Base-by-base conservation (phyloP, 2,888 invertebrate genomes). In the Byasa hedistus region DNA sequence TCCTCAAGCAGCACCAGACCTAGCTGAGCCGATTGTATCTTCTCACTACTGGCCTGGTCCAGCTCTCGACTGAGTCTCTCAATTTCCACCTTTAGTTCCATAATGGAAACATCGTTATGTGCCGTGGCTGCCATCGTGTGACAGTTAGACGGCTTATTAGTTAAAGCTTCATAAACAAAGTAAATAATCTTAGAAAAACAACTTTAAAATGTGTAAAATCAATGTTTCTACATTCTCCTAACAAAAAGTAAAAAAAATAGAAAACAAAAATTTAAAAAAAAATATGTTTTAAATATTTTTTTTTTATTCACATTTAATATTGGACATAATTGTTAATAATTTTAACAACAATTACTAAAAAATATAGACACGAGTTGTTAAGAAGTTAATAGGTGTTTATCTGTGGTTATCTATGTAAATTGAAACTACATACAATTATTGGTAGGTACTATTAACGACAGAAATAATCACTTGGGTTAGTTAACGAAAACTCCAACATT, bases 21-120 rank as follows among this genome's bases (percentile, higher is more conserved):
- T 87, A 98, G 98, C 90, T 99, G 97, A 64, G 99, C 99, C 68
- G 99, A 98, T 90, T 99, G 98, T 76, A 97, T 95, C 90, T 98
- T 98, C 91, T 98, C 98, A 79, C 96, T 96, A 85, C 96, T 96
- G 54, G 97, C 97, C 87, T 97, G 96, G 88, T 98, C 98, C 75
- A 98, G 93, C 92, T 98, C 98, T 72, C 97, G 94, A 71, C 95
- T 94, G 73, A 98, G 93, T 80, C 98, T 94, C 87, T 97, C 97
- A 81, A 98, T 95, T 93, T 98, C 98, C 82, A 95, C 93, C 86
- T 94, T 94, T 74, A 98, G 92, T 79, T 94, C 93, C 71, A 87
- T 92, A 79, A 92, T 86, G 77, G 92, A 88, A 80, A 89, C 79
- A 75, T 85, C 87, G 78, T 79, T 79, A 72, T 84, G 85, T 80